Evolutionary conservation across 2,113 vertebrate genomes (phyloP), one percentile per base, ranked within the genome.

Genomic region (Oncorhynchus nerka): DNA sequence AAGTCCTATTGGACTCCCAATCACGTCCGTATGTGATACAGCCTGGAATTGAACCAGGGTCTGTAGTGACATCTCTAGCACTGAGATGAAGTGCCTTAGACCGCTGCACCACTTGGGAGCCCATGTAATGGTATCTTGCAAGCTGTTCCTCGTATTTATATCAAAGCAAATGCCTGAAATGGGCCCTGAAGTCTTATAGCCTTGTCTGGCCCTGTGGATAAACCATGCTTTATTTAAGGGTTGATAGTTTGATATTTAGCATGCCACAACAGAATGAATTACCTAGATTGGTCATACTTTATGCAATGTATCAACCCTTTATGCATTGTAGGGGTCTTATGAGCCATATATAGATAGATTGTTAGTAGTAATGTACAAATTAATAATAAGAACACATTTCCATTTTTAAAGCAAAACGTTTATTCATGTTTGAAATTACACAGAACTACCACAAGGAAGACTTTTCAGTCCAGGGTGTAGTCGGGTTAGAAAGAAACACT

Each of bases 361-460:
- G 5, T 55, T 55, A 55, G 12, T 55, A 5, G 16, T 15, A 55
- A 55, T 55, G 16, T 55, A 49, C 5, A 70, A 45, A 45, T 15
- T 59, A 34, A 32, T 24, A 16, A 61, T 28, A 45, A 62, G 70
- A 77, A 78, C 65, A 9, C 8, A 39, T 39, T 55, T 78, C 51
- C 68, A 59, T 69, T 89, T 91, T 92, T 86, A 93, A 98, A 97
- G 95, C 93, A 98, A 98, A 97, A 96, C 94, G 93, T 99, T 99
- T 99, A 99, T 99, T 99, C 94, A 97, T 98, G 96, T 97, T 97
- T 95, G 94, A 96, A 99, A 99, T 97, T 96, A 99, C 97, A 98
- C 96, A 62, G 22, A 98, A 97, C 97, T 99, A 98, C 96, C 96
- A 99, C 97, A 93, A 98, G 97, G 96, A 99, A 98, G 97, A 99